Base-by-base conservation (phyloP, 1,140 invertebrate species). In the Mamestra configurata region DNA sequence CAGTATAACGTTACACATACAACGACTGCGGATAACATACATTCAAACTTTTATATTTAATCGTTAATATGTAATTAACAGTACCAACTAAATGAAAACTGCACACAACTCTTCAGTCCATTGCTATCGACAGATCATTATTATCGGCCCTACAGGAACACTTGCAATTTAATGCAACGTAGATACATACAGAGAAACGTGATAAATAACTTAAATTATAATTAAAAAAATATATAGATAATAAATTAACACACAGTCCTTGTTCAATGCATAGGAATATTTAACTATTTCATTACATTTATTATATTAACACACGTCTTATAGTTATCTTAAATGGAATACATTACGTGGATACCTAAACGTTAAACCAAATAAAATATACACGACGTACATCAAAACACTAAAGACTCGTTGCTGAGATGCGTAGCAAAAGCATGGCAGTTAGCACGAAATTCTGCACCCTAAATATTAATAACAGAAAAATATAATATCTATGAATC, bases 231-330 rank as follows among this genome's bases (percentile, higher is more conserved):
- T 78, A 79, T 82, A 88, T 92, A 88, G 85, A 90, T 92, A 95
- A 95, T 94, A 94, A 95, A 94, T 94, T 90, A 95, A 92, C 90
- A 88, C 84, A 87, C 86, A 94, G 90, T 94, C 91, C 90, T 92
- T 87, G 92, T 94, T 93, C 90, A 92, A 93, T 91, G 91, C 87
- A 84, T 88, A 90, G 85, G 87, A 89, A 91, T 92, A 94, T 84
- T 88, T 82, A 86, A 89, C 84, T 89, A 90, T 91, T 92, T 88
- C 80, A 89, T 88, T 89, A 88, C 82, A 88, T 84, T 64, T 86
- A 88, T 88, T 86, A 89, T 85, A 89, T 76, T 49, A 91, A 89
- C 91, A 94, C 91, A 90, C 90, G 88, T 86, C 89, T 92, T 93
- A 93, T 79, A 87, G 79, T 86, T 88, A 91, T 79, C 90, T 93